phyloP scores from a whole-genome alignment of 2,113 vertebrate genomes.

The Rutilus rutilus region DNA sequence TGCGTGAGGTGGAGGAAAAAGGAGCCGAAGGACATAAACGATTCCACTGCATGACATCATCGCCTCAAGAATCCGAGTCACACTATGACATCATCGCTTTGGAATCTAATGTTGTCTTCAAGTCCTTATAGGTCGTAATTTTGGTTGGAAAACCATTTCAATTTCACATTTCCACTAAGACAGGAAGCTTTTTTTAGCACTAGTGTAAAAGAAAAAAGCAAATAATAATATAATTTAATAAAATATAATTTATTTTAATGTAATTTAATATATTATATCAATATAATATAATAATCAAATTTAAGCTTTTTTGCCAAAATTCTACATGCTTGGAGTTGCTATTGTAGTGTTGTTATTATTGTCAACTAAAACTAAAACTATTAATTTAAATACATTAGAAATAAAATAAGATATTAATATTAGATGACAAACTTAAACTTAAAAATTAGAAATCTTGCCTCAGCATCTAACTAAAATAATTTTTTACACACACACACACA shows the following conservation, averaged over 20 bases:
- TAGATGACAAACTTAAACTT: no score
- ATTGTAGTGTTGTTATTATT: no score
- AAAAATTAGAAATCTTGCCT: no score
- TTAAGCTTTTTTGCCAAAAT: not conserved
- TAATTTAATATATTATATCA: not conserved
- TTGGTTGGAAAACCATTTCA: not conserved
- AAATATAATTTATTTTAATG: not conserved
- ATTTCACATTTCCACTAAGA: not conserved
- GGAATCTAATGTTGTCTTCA: not conserved
- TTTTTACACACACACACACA: no score
- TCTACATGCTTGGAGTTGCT: no score
- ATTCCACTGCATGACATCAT: slow-evolving; percentile 14
- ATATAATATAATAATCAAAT: not conserved
- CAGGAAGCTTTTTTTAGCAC: not conserved
- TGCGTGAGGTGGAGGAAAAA: slow-evolving; percentile 33
- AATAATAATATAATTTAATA: not conserved
- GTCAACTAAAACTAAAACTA: not conserved
- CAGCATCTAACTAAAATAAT: no score
- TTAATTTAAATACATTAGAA: no score
- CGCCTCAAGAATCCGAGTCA: not conserved
- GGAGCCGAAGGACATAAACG: slow-evolving; percentile 27
- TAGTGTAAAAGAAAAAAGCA: not conserved
- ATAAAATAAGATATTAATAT: no score
- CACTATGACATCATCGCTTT: slow-evolving; percentile 23
- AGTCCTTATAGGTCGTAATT: not conserved